Percentiles rank a stretch among this genome's conserved stretches.
Evolutionary conservation across 1,140 invertebrate genomes (phyloP).

Genomic region (Zaprionus camerounensis): DNA sequence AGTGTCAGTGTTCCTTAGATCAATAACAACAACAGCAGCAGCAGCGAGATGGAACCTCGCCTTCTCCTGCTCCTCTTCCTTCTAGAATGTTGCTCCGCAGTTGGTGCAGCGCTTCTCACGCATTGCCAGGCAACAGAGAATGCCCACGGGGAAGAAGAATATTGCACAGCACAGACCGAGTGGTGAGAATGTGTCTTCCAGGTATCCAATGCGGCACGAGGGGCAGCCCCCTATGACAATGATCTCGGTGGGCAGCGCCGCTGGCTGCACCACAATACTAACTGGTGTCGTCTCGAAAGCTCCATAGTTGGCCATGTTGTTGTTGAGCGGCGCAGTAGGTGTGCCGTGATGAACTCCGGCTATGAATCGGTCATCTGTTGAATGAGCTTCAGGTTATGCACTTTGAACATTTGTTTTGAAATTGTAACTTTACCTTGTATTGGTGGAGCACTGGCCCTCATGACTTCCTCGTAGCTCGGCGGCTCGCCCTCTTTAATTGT

Average conservation of each 20-base stretch:
- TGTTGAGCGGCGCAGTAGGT: slow-evolving; percentile 52
- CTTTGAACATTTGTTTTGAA: background rate
- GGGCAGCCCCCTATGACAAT: slow-evolving; percentile 91
- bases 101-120: slow-evolving; percentile 90
- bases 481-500: slow-evolving; percentile 55
- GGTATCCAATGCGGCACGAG: slow-evolving; percentile 90
- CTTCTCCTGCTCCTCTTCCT: background rate
- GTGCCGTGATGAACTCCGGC: slow-evolving; percentile 57
- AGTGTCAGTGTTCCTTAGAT: slow-evolving; percentile 2
- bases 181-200: slow-evolving; percentile 92
- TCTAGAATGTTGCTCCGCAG: slow-evolving; percentile 90
- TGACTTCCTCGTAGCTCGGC: slow-evolving; percentile 71
- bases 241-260: slow-evolving; percentile 86
- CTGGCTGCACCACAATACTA: slow-evolving; percentile 64
- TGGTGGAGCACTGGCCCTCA: slow-evolving; percentile 44
- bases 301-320: slow-evolving; percentile 71
- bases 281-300: slow-evolving; percentile 79
- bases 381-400: background rate
- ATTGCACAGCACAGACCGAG: slow-evolving; percentile 91
- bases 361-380: slow-evolving; percentile 50
- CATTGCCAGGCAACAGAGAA: slow-evolving; percentile 91
- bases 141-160: slow-evolving; percentile 92
- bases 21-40: background rate
- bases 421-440: slow-evolving; percentile 19
- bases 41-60: background rate